Evolutionary conservation across 2,113 vertebrate species (phyloP).

Genomic region (Rana temporaria): DNA sequence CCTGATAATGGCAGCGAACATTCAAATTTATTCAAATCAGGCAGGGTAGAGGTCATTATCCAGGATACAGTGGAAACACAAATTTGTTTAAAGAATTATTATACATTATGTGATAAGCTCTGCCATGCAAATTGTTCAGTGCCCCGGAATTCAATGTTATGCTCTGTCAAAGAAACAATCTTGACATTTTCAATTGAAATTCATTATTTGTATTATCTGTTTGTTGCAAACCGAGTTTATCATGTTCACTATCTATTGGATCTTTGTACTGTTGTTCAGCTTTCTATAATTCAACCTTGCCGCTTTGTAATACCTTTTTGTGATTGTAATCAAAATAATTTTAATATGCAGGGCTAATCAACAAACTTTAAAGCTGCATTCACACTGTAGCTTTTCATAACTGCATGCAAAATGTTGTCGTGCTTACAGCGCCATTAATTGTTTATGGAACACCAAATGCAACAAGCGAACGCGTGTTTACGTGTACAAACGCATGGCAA

Average conservation of each 20-base stretch:
- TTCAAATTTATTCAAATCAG: slow-evolving; percentile 8
- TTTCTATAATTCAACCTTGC: neutral
- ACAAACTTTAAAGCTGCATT: too few species aligned
- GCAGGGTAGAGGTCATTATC: neutral
- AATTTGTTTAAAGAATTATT: neutral
- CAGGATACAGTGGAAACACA: neutral
- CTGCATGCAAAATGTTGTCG: too few species aligned
- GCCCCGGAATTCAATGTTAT: neutral
- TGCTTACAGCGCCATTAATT: too few species aligned
- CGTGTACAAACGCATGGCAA: too few species aligned
- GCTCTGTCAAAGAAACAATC: slow-evolving; percentile 22
- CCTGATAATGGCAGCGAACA: neutral
- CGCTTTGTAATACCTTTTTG: too few species aligned
- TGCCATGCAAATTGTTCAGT: neutral
- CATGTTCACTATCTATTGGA: neutral
- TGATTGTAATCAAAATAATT: too few species aligned
- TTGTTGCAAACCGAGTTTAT: neutral
- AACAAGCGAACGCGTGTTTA: too few species aligned
- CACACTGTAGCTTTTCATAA: too few species aligned
- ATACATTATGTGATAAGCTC: slow-evolving; percentile 3
- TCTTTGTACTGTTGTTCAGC: neutral
- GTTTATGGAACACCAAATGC: too few species aligned
- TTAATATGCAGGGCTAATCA: too few species aligned
- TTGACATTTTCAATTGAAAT: slow-evolving; percentile 39
- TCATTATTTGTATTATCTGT: slow-evolving; percentile 12